Conservation (phyloP, 1,140 invertebrate species). For the Calosoma granatense region DNA sequence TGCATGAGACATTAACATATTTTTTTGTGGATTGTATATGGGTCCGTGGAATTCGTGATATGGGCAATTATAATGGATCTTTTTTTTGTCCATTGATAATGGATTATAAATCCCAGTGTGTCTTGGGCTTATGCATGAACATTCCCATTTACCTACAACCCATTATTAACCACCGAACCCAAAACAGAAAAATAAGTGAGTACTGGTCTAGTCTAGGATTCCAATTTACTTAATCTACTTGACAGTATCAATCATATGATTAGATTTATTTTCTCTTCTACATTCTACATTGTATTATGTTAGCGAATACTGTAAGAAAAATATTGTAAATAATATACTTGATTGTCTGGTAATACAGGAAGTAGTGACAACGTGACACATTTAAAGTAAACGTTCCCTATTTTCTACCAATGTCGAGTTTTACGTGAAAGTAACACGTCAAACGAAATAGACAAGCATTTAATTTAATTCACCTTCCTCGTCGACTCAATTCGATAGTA, state of each 20-base stretch:
- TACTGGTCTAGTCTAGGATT: not conserved
- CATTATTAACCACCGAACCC: not conserved
- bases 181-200: not conserved
- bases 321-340: not conserved
- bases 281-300: not conserved
- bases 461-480: slow-evolving; percentile 16
- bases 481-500: slow-evolving; percentile 8
- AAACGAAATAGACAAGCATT: slow-evolving; percentile 5
- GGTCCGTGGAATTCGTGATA: slow-evolving; percentile 2
- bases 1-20: not conserved
- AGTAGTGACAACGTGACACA: not conserved
- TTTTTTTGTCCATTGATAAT: not conserved
- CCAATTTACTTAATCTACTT: not conserved
- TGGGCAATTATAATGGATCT: not conserved
- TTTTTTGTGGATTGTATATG: not conserved
- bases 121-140: no score
- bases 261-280: not conserved
- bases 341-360: not conserved
- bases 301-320: not conserved
- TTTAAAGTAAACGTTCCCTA: not conserved
- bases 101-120: not conserved
- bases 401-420: not conserved
- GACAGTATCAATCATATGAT: not conserved
- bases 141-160: not conserved
- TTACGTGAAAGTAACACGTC: not conserved